Evolutionary conservation across 2,888 invertebrate species (phyloP), one percentile per base, ranked within the genome.

Genomic region (Trichogramma evanescens): DNA sequence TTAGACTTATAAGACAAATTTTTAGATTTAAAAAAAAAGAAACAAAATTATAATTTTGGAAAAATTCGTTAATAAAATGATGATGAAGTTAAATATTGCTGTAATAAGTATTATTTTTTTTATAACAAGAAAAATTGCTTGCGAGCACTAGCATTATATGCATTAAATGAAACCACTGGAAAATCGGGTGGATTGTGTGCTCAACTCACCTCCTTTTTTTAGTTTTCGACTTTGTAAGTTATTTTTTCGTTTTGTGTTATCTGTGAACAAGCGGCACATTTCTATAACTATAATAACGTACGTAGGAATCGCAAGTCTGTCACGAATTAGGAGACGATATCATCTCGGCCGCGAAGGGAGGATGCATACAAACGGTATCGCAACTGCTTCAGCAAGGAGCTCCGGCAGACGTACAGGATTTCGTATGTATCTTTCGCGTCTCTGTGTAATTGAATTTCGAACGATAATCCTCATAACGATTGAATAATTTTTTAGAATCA

Each of bases 401-500:
- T 56, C 72, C 76, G 49, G 64, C 77, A 66, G 71, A 76, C 63
- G 67, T 74, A 55, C 72, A 73, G 70, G 74, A 77, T 68, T 72
- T 70, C 70, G 77, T 77, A 69, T 66, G 72, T 52, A 50, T 45
- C n/a, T 6, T 45, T 9, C 44, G 46, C 5, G 50, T 58, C 50
- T 13, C 38, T n/a, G 44, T 50, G 45, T 13, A 13, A 43, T 49
- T 42, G n/a, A 56, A 54, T 41, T 2, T 26, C 26, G 2, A 26
- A 42, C 10, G 10, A 38, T 62, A n/a, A n/a, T 54, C 4, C 40
- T 45, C 26, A 42, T 50, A 39, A 40, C 13, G 7, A 54, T 56
- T 42, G 3, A 9, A 43, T 61, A 9, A 56, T 66, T 65, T 70
- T 77, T 50, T 71, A 86, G 85, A 82, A 81, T 69, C 82, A 82